Evolutionary conservation across 2,888 invertebrate species (phyloP), one percentile per base, ranked within the genome.

Genomic region (Phalera bucephala): DNA sequence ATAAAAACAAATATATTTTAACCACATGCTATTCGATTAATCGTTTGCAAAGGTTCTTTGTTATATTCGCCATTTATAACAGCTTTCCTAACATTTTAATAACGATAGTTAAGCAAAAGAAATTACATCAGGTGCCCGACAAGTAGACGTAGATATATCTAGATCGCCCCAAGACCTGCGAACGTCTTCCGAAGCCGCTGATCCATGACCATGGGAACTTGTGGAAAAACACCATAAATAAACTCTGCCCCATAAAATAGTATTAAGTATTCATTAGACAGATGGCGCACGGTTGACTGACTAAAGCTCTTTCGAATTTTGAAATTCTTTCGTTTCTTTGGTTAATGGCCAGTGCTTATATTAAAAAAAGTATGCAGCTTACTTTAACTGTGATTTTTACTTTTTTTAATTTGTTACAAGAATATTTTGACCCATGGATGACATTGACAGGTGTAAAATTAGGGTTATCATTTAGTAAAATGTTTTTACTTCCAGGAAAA

Each of bases 241-340:
- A 58, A 41, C 42, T 44, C 38, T 38, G 38, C 64, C 63, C 72
- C 66, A 78, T 80, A 79, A 80, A 77, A 71, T 66, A 52, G 58
- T 62, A 74, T 65, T 69, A 72, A 74, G 77, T 72, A 78, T 75
- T 74, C 80, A 79, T 78, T 73, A 59, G 59, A 41, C n/a, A 29
- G n/a, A 29, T 44, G 66, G 60, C 61, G 52, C 45, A 39, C 46
- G 45, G 34, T 55, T 54, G 31, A 53, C 54, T 56, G 64, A 19
- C 13, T 36, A 46, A 30, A 13, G 25, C 34, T 34, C 36, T 13
- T 22, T 33, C 5, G 3, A 3, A 17, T 17, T 17, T 17, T 17
- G n/a, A n/a, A 17, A 3, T 5, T 17, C 17, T 17, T 5, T 5
- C 3, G 5, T 17, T 17, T 17, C 5, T 17, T 3, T 17, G 17